Evolutionary conservation across 2,888 invertebrate genomes (phyloP), one percentile per base, ranked within the genome.

Genomic region (Eupithecia dodoneata): DNA sequence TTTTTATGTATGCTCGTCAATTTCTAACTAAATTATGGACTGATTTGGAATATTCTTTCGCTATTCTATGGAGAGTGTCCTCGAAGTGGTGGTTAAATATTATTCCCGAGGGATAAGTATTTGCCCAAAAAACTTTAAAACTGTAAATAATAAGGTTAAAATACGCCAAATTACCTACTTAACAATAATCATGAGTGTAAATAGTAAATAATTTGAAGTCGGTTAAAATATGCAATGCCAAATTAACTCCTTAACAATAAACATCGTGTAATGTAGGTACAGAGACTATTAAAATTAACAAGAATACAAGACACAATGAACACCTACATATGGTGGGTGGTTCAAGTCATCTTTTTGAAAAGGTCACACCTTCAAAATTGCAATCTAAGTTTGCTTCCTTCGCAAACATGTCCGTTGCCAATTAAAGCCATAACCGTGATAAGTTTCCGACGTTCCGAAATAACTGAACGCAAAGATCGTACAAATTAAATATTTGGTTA

Each of bases 401-500:
- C 13, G 66, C 41, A 66, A 66, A 41, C 30, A 10, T n/a, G 45
- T 45, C n/a, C n/a, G 42, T 18, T 44, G n/a, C 45, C 9, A 49
- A 47, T 47, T 47, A 66, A 42, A 80, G 72, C 83, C 84, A 84
- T 84, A 85, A 66, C 66, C 81, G 81, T 85, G 81, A 86, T 83
- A 87, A 82, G 88, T 89, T 89, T 85, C 79, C 80, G 85, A 91
- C 88, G 87, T 89, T 30, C 30, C 30, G 30, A 1, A 89, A 87
- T 88, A 84, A 84, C 70, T 86, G 70, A 86, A 86, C 83, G 86
- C 83, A 83, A 86, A 86, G 83, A 87, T 88, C 85, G 84, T 85
- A 87, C 87, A 90, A 92, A 93, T 91, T 91, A 92, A 92, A 92
- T 90, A 89, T 92, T 91, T 90, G 88, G 90, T 89, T 90, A 94